Conservation (phyloP, 2,797 vertebrate species). For the Oreortyx pictus region DNA sequence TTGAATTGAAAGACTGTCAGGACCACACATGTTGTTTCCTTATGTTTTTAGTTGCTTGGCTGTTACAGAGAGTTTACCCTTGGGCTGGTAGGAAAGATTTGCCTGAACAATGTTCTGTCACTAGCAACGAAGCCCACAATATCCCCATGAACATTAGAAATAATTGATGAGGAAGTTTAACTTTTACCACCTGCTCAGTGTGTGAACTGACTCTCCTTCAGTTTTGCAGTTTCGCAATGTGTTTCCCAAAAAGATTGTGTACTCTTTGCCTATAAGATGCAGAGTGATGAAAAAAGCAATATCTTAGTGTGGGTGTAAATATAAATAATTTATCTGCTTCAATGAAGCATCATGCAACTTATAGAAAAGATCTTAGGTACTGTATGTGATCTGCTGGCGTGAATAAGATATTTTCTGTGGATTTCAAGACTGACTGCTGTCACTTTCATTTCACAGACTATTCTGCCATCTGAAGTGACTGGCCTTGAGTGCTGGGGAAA, state of each 20-base stretch:
- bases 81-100: constrained; percentile 7
- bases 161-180: constrained; percentile 53
- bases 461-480: not conserved
- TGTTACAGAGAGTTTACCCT: constrained; percentile 6
- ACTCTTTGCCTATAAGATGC: not conserved
- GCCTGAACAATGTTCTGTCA: constrained; percentile 6
- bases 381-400: accelerated
- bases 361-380: not conserved
- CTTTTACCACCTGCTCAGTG: constrained; percentile 33
- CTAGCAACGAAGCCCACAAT: not conserved
- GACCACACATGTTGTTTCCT: constrained; percentile 39
- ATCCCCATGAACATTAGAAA: constrained; percentile 8
- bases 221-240: constrained; percentile 9
- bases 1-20: constrained; percentile 25
- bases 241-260: not conserved
- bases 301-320: not conserved
- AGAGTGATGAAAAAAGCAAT: not conserved
- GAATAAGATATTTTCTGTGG: not conserved
- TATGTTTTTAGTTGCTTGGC: constrained; percentile 23
- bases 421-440: not conserved
- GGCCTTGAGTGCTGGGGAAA: not conserved
- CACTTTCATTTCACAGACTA: not conserved
- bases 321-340: not conserved
- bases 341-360: not conserved
- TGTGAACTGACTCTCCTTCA: constrained; percentile 1